phyloP scores from a whole-genome alignment of 2,888 invertebrate genomes.

The Athrips mouffetella region DNA sequence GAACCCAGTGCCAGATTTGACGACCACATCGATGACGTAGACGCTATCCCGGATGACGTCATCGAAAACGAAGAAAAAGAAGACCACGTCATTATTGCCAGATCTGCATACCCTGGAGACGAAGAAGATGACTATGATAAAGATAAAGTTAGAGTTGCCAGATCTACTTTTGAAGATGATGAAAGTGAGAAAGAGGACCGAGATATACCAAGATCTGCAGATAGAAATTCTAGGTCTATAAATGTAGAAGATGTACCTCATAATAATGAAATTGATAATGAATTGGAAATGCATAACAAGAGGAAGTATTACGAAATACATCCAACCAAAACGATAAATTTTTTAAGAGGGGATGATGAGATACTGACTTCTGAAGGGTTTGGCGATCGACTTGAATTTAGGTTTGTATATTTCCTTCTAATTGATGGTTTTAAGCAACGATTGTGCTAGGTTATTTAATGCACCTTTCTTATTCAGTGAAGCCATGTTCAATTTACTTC shows the following conservation, averaged over 20 bases:
- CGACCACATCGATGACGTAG: conserved; percentile 32
- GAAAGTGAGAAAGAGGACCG: not conserved
- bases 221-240: conserved; percentile 71
- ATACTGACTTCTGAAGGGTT: conserved; percentile 58
- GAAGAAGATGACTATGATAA: not conserved
- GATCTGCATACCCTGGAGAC: conserved; percentile 63
- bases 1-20: conserved; percentile 56
- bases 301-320: conserved; percentile 74
- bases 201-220: conserved; percentile 64
- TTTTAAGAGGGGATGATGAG: conserved; percentile 56
- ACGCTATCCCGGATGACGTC: conserved; percentile 28
- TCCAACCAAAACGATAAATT: conserved; percentile 74
- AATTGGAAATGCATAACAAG: conserved; percentile 70
- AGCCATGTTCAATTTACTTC: too few relatives aligned
- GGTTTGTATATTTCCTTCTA: too few relatives aligned
- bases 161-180: not conserved
- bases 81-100: conserved; percentile 65
- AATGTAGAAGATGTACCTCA: conserved; percentile 74
- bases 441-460: too few relatives aligned
- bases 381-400: conserved; percentile 65
- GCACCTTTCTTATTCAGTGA: too few relatives aligned
- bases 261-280: conserved; percentile 79
- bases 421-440: too few relatives aligned
- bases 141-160: not conserved
- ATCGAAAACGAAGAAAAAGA: conserved; percentile 41